phyloP scores from a whole-genome alignment of 1,140 invertebrate species.

The Drosophila repleta region DNA sequence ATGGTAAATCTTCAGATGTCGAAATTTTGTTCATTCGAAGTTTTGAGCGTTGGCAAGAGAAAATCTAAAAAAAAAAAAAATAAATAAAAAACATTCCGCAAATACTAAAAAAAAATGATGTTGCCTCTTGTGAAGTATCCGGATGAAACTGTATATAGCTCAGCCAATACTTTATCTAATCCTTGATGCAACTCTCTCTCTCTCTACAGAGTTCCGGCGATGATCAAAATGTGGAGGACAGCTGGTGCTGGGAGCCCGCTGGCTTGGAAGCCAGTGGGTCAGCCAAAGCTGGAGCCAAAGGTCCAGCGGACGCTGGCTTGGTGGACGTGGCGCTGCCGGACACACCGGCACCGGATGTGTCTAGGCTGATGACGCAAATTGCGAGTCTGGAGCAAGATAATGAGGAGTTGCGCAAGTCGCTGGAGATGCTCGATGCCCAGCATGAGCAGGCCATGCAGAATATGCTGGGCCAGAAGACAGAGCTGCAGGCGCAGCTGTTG shows the following conservation, averaged over 20 bases:
- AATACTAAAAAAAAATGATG: too few species aligned
- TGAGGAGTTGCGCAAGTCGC: slow-evolving; percentile 84
- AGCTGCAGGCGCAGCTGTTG: slow-evolving; percentile 86
- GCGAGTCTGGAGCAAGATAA: slow-evolving; percentile 79
- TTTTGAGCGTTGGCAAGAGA: too few species aligned
- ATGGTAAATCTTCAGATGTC: too few species aligned
- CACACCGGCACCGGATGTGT: slow-evolving; percentile 83
- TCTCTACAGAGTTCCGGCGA: slow-evolving; percentile 48
- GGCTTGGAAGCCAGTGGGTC: slow-evolving; percentile 14
- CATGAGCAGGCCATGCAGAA: slow-evolving; percentile 88
- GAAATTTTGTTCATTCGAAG: too few species aligned
- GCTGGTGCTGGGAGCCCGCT: slow-evolving; percentile 86
- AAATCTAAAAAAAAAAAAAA: too few species aligned
- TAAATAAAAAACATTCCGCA: too few species aligned
- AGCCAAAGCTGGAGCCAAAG: background rate
- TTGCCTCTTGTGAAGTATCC: too few species aligned
- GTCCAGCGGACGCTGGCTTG: slow-evolving; percentile 19
- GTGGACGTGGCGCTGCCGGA: slow-evolving; percentile 56
- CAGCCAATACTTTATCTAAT: too few species aligned
- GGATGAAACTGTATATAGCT: too few species aligned
- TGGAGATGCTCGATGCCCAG: slow-evolving; percentile 90
- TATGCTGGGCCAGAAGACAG: slow-evolving; percentile 86
- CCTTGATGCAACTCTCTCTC: too few species aligned
- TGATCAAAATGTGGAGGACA: slow-evolving; percentile 83
- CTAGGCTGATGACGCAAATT: slow-evolving; percentile 77